A percentile compares a stretch with the other conserved stretches of the same genome.
Evolutionary conservation across 2,113 vertebrate species (phyloP).

Genomic region (Coturnix japonica): DNA sequence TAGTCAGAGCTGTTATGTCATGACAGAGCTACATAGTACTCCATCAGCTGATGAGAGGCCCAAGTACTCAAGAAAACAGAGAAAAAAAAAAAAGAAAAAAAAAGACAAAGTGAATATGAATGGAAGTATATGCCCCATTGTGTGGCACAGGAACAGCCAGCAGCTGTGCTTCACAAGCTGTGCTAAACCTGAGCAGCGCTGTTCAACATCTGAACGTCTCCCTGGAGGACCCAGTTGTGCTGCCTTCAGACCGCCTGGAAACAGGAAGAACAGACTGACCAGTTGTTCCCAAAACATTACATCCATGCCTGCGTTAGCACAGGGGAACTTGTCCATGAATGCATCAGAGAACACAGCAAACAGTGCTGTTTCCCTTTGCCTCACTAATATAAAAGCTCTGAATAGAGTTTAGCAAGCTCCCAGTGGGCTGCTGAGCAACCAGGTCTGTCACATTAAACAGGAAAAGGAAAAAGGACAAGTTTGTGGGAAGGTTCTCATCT

Average conservation of each 20-base stretch:
- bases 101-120: not conserved
- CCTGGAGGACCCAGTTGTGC: not conserved
- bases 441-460: not conserved
- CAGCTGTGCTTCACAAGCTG: not conserved
- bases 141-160: not conserved
- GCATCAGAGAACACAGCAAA: not conserved
- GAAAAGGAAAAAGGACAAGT: not conserved
- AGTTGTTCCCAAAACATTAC: not conserved
- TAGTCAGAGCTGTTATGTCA: not conserved
- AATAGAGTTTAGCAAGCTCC: not conserved
- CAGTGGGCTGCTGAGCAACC: not conserved
- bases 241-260: not conserved
- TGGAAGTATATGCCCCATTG: fast-evolving
- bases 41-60: not conserved
- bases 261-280: not conserved
- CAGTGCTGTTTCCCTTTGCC: not conserved
- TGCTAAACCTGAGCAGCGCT: not conserved
- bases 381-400: not conserved
- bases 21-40: not conserved
- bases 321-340: not conserved
- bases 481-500: fast-evolving
- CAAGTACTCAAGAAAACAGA: not conserved
- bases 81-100: not conserved
- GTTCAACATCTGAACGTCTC: not conserved
- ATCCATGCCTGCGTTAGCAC: not conserved